Percentiles rank a stretch among this genome's conserved stretches.
Evolutionary conservation across 1,140 invertebrate species (phyloP).

Genomic region (Bicyclus anynana): DNA sequence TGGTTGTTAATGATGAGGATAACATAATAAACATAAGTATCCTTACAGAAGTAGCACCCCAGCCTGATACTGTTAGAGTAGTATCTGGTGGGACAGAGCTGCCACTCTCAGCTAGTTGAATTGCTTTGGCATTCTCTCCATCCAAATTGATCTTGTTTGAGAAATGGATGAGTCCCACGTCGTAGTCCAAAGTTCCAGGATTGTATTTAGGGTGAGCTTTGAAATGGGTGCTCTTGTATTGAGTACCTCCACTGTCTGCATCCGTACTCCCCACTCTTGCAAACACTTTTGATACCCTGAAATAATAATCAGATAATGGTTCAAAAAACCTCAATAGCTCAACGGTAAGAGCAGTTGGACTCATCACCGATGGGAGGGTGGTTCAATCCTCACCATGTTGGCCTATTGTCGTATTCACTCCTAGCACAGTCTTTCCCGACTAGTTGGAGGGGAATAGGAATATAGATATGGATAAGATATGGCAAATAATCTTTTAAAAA

Average conservation of each 20-base stretch:
- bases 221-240: slow-evolving; percentile 8
- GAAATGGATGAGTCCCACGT: slow-evolving; percentile 18
- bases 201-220: slow-evolving; percentile 14
- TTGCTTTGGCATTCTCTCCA: slow-evolving; percentile 12
- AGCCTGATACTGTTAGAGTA: slow-evolving; percentile 16
- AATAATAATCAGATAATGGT: too few relatives aligned
- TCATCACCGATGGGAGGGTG: too few relatives aligned
- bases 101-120: not conserved
- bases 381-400: too few relatives aligned
- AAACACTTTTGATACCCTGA: slow-evolving; percentile 4
- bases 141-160: slow-evolving; percentile 14
- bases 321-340: too few relatives aligned
- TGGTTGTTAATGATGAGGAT: too few relatives aligned
- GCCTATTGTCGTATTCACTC: too few relatives aligned
- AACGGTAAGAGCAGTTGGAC: too few relatives aligned
- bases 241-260: slow-evolving; percentile 12
- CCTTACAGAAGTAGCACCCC: slow-evolving; percentile 26
- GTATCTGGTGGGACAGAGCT: slow-evolving; percentile 10
- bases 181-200: slow-evolving; percentile 10
- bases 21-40: not conserved
- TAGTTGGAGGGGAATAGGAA: too few relatives aligned
- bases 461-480: too few relatives aligned
- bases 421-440: too few relatives aligned
- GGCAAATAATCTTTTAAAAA: too few relatives aligned
- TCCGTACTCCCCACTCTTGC: slow-evolving; percentile 15